phyloP scores from a whole-genome alignment of 2,113 vertebrate species.

The Equus przewalskii region DNA sequence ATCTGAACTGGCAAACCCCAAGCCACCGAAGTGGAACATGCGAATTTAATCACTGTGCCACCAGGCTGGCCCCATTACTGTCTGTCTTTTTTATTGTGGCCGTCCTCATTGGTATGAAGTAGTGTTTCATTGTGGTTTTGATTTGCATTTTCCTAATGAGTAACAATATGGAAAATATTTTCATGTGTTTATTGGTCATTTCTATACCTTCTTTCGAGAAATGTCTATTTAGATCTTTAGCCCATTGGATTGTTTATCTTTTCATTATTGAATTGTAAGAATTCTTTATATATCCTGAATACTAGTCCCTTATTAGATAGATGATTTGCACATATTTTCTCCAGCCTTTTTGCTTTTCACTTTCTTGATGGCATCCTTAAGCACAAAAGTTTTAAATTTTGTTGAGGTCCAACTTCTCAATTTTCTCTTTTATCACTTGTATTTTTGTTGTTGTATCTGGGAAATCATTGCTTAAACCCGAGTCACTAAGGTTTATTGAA shows the following conservation, averaged over 20 bases:
- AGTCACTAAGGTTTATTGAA: not conserved
- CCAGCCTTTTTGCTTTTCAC: not conserved
- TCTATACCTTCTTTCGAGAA: conserved; percentile 10
- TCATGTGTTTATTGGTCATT: not conserved
- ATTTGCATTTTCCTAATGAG: not conserved
- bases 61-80: not conserved
- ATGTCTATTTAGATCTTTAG: conserved; percentile 1
- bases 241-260: conserved; percentile 38
- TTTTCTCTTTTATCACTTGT: conserved; percentile 47
- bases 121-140: conserved; percentile 31
- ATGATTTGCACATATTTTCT: conserved; percentile 17
- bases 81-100: not conserved
- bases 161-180: conserved; percentile 17
- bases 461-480: not conserved
- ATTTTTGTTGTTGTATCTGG: conserved; percentile 25
- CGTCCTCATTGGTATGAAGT: not conserved
- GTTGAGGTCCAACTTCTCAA: not conserved
- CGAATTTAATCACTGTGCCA: too few relatives aligned
- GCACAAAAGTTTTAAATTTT: conserved; percentile 20
- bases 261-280: conserved; percentile 15
- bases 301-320: not conserved
- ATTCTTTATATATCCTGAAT: conserved; percentile 45
- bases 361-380: conserved; percentile 42
- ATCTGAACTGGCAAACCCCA: too few relatives aligned
- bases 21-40: too few relatives aligned